Conservation (phyloP, 2,888 invertebrate genomes). For the Hanleya hanleyi region DNA sequence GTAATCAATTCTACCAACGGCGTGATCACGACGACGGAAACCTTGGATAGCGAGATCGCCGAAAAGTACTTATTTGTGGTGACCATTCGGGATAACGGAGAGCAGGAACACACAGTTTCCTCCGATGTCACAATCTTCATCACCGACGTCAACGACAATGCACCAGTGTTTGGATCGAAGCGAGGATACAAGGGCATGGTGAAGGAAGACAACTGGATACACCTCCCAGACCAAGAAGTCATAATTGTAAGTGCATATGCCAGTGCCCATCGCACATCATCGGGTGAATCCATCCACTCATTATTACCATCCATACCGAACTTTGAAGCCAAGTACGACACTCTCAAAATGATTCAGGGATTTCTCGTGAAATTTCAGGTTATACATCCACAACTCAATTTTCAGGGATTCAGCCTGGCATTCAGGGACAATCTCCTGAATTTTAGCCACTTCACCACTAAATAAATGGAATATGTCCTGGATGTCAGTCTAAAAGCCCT, state of each 20-base stretch:
- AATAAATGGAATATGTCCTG: no score
- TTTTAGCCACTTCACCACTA: no score
- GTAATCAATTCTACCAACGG: conserved; percentile 17
- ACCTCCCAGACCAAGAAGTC: background rate
- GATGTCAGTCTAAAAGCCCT: no score
- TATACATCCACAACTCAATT: no score
- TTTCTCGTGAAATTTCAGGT: no score
- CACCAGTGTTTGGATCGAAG: conserved; percentile 33
- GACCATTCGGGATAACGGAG: conserved; percentile 37
- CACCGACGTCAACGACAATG: conserved; percentile 39
- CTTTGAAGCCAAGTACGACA: no score
- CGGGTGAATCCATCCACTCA: no score
- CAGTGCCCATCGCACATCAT: no score
- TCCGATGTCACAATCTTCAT: conserved; percentile 29
- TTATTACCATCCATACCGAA: no score
- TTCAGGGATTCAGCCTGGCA: no score
- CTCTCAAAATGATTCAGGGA: no score
- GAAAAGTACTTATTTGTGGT: conserved; percentile 29
- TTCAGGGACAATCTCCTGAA: no score
- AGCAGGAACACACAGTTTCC: conserved; percentile 27
- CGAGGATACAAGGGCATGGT: conserved; percentile 4
- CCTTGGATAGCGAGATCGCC: conserved; percentile 32
- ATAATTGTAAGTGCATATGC: conserved; percentile 7
- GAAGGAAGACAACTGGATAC: conserved; percentile 5
- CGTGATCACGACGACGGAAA: conserved; percentile 10